Conservation (phyloP, 2,888 invertebrate species). For the Lamellibrachia columna region DNA sequence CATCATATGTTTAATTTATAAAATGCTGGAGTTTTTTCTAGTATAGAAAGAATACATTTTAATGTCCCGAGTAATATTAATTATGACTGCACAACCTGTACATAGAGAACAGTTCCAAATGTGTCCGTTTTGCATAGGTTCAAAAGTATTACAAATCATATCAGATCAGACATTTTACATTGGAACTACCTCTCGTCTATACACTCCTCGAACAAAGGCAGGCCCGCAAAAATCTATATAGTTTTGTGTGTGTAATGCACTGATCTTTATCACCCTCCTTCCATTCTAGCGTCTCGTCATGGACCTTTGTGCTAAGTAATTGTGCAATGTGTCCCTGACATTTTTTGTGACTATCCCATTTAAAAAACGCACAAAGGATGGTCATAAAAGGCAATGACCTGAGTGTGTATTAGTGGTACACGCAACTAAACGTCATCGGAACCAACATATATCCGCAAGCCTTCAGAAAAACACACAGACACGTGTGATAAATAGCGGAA, state of each 20-base stretch:
- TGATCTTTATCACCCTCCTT: background rate
- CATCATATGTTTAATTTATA: no score
- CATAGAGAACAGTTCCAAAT: background rate
- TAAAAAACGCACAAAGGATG: background rate
- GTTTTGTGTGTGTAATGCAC: background rate
- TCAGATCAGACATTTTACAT: background rate
- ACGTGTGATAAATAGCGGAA: background rate
- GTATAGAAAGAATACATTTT: background rate
- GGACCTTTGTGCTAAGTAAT: background rate
- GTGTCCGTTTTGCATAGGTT: background rate
- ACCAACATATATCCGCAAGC: background rate
- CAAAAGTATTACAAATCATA: background rate
- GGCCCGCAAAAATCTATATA: background rate
- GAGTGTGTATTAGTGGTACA: background rate
- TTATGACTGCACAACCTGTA: background rate
- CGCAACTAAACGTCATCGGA: background rate
- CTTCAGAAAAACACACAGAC: background rate
- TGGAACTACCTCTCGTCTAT: background rate
- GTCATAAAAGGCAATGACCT: background rate
- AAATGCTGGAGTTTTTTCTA: background rate
- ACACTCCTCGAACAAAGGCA: background rate
- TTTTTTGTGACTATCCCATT: background rate
- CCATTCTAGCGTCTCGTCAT: no score
- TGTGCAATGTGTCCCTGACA: background rate
- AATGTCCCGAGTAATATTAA: background rate